Evolutionary conservation across 2,888 invertebrate genomes (phyloP).

Genomic region (Morpho deidamia): DNA sequence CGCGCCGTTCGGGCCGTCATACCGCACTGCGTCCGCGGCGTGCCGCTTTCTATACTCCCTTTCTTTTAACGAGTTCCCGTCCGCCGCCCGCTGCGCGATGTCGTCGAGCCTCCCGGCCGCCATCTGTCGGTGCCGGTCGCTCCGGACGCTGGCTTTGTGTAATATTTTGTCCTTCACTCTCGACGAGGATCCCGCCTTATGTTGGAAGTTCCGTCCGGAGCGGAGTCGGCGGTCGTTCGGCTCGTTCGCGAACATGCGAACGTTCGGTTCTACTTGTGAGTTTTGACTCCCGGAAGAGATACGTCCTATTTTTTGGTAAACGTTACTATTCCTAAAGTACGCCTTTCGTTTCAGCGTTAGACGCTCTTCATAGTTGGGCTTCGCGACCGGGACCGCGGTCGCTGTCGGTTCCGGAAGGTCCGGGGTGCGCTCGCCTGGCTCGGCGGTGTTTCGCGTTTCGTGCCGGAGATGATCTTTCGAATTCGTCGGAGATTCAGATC

Average conservation of each 20-base stretch:
- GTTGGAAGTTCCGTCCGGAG: conserved; percentile 1
- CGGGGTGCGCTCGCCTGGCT: no score
- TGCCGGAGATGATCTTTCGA: background rate
- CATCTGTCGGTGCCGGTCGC: background rate
- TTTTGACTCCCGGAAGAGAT: no score
- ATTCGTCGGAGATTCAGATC: background rate
- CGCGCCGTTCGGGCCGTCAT: background rate
- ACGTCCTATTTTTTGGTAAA: background rate
- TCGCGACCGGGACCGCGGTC: background rate
- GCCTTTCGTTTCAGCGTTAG: background rate
- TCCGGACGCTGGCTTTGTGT: conserved; percentile 14
- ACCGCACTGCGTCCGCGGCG: background rate
- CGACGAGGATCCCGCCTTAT: conserved; percentile 2
- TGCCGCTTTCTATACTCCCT: conserved; percentile 9
- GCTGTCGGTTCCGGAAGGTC: background rate
- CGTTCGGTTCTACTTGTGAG: background rate
- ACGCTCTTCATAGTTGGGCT: background rate
- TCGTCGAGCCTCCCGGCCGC: conserved; percentile 33
- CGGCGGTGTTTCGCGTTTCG: no score
- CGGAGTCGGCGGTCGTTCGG: background rate
- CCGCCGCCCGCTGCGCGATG: conserved; percentile 28
- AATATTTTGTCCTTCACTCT: conserved; percentile 16
- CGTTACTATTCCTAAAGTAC: background rate
- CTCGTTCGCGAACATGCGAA: background rate
- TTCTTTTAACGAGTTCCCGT: conserved; percentile 21